A percentile compares a stretch with the other conserved stretches of the same genome.
Evolutionary conservation across 1,140 invertebrate genomes (phyloP).

Genomic region (Oreohelix idahoensis): DNA sequence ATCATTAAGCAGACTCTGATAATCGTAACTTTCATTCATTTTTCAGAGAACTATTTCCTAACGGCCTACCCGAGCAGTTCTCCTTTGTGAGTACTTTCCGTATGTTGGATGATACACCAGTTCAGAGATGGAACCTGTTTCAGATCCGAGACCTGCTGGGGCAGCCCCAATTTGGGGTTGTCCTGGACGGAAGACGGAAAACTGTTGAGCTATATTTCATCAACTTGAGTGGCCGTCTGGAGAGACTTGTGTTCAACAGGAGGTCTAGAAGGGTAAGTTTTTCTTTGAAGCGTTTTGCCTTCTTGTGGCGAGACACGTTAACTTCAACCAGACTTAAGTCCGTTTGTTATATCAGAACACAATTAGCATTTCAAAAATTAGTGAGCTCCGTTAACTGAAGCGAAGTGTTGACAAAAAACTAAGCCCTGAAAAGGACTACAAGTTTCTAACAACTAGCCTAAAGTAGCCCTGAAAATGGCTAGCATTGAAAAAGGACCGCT

Average conservation of each 20-base stretch:
- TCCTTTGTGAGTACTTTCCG: slow-evolving; percentile 81
- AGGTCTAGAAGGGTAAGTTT: slow-evolving; percentile 35
- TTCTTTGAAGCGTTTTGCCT: too few species aligned
- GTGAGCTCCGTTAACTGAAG: too few species aligned
- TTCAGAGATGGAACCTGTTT: slow-evolving; percentile 82
- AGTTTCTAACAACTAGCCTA: too few species aligned
- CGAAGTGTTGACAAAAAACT: too few species aligned
- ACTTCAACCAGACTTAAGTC: too few species aligned
- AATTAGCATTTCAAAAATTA: too few species aligned
- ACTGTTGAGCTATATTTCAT: slow-evolving; percentile 79
- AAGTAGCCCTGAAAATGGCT: too few species aligned
- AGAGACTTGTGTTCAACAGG: slow-evolving; percentile 36
- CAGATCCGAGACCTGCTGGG: slow-evolving; percentile 78
- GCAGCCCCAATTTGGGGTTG: slow-evolving; percentile 80
- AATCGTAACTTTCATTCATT: neutral
- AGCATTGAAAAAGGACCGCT: too few species aligned
- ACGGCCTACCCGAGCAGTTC: slow-evolving; percentile 82
- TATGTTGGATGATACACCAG: slow-evolving; percentile 75
- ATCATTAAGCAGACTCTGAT: too few species aligned
- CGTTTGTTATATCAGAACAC: too few species aligned
- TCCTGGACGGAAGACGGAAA: slow-evolving; percentile 79
- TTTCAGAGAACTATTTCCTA: slow-evolving; percentile 79
- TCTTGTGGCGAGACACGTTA: too few species aligned
- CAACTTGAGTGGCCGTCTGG: slow-evolving; percentile 74
- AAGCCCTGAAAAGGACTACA: too few species aligned